phyloP scores from a whole-genome alignment of 2,113 vertebrate species.

The Meles meles region DNA sequence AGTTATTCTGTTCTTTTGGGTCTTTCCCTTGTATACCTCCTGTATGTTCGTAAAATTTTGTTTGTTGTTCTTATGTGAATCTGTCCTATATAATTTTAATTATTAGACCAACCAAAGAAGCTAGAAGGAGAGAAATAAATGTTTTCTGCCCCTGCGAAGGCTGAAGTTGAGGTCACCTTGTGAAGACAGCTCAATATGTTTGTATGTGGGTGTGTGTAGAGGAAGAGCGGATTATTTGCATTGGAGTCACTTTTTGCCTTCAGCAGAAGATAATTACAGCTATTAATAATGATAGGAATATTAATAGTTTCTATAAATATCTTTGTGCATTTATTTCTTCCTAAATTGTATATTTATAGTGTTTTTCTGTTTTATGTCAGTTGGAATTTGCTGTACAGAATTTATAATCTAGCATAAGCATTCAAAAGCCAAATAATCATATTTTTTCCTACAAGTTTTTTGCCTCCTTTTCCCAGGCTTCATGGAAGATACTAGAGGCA shows the following conservation, averaged over 20 bases:
- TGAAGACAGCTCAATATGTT: constrained; percentile 61
- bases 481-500: not conserved
- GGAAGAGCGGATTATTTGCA: not conserved
- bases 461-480: not conserved
- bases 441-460: not conserved
- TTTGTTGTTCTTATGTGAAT: not conserved
- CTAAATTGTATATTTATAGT: not conserved
- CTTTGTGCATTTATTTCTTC: constrained; percentile 35
- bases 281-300: constrained; percentile 20
- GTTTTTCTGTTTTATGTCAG: not conserved
- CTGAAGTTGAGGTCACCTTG: constrained; percentile 20
- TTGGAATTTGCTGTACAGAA: constrained; percentile 9
- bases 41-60: not conserved
- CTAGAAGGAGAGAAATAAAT: not conserved
- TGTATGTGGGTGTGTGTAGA: not conserved
- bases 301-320: constrained; percentile 51
- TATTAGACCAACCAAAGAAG: not conserved
- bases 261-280: constrained; percentile 61
- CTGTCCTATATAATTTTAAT: not conserved
- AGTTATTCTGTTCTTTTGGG: not conserved
- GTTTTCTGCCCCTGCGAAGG: not conserved
- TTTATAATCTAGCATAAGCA: not conserved
- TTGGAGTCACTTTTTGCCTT: not conserved
- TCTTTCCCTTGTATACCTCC: not conserved
- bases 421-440: not conserved